A percentile compares a stretch with the other conserved stretches of the same genome.
Evolutionary conservation across 2,113 vertebrate species (phyloP).

Genomic region (Turnix velox): DNA sequence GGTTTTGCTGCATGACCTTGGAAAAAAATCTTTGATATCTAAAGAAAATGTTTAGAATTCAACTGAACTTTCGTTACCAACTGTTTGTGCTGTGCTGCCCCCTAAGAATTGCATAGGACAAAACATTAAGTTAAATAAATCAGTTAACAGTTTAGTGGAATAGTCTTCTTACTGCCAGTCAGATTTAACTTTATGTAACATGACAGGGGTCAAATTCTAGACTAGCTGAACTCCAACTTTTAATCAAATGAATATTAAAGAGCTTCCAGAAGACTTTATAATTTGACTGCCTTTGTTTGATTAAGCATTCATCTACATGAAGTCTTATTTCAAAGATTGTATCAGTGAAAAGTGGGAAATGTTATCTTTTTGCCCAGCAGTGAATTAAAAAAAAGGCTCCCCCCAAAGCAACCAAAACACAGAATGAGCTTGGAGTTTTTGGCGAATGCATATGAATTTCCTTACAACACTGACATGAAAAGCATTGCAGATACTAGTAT

Average conservation of each 20-base stretch:
- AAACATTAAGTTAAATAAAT: background rate
- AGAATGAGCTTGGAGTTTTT: slow-evolving; percentile 5
- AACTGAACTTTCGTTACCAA: background rate
- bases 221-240: background rate
- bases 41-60: background rate
- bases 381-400: background rate
- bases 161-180: background rate
- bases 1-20: background rate
- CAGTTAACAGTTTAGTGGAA: background rate
- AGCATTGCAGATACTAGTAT: slow-evolving; percentile 51
- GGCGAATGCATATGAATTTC: slow-evolving; percentile 49
- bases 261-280: background rate
- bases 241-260: slow-evolving; percentile 49
- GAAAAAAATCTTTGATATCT: background rate
- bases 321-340: slow-evolving; percentile 12
- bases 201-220: background rate
- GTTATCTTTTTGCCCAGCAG: background rate
- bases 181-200: background rate
- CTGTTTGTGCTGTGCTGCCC: background rate
- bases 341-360: slow-evolving; percentile 11
- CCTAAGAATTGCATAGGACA: background rate
- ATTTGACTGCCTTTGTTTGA: background rate
- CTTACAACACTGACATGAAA: slow-evolving; percentile 57
- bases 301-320: slow-evolving; percentile 12
- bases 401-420: background rate